Base-by-base conservation (phyloP, 2,888 invertebrate genomes). In the Iselma pallidipennis region DNA sequence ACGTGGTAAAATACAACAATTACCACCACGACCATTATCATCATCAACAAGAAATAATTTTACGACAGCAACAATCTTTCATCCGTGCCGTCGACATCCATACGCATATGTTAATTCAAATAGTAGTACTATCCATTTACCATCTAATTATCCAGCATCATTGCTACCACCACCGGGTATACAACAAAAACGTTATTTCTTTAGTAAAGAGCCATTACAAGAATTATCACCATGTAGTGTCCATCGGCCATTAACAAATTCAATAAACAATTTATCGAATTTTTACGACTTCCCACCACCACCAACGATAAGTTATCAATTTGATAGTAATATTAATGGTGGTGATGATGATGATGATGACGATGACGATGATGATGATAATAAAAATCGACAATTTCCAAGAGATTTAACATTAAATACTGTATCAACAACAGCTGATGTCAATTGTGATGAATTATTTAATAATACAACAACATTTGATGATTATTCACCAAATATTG, bases 321-420 rank as follows among this genome's bases (percentile, higher is more conserved):
- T 87, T 73, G 79, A 81, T 60, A 86, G 79, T 57, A 62, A 57
- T 28, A 63, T 23, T 59, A 54, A 56, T 65, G 57, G 55, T 63
- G 26, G 33, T 48, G 49, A n/a, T 4, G 28, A 26, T 14, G 9
- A 45, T 53, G 29, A 51, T 3, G 23, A 29, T 16, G 25, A 49
- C 19, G 50, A 48, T 7, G 23, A 49, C 16, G 28, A 2, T 23
- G 14, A 4, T 42, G 16, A 16, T n/a, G n/a, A 16, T 42, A 42
- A 14, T 42, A 25, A 66, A 65, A 19, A 42, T 21, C 28, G 54
- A 7, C 63, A 64, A 50, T 67, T 75, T 50, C 72, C 75, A 3
- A 85, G 90, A 31, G 89, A 90, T 65, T 85, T 89, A 25, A 90
- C 90, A 61, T 87, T 88, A 2, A 86, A 89, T 73, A 90, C 90